Evolutionary conservation across 1,140 invertebrate species (phyloP).

Genomic region (Micrasema longulum): DNA sequence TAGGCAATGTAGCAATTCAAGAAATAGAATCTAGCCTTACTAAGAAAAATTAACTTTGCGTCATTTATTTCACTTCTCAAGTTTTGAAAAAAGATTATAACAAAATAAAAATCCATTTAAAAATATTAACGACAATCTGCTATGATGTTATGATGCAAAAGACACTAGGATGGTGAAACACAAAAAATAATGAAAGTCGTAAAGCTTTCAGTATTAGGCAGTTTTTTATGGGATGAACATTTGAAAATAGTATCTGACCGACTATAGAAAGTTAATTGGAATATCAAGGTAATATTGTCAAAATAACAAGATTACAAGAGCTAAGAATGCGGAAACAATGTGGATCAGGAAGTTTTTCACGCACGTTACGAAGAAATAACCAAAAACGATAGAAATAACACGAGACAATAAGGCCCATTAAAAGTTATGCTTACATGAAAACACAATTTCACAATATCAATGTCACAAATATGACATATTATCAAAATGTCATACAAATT

Average conservation of each 20-base stretch:
- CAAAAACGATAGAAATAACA: not conserved
- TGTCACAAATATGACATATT: conserved; percentile 6
- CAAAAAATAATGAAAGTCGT: not conserved
- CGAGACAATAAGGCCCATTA: not conserved
- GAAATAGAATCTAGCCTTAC: too few species aligned
- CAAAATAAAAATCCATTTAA: too few species aligned
- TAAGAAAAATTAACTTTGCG: too few species aligned
- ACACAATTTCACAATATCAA: conserved; percentile 10
- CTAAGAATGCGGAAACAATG: conserved; percentile 1
- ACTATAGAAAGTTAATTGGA: conserved; percentile 4
- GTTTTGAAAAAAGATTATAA: too few species aligned
- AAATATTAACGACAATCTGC: too few species aligned
- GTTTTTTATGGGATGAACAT: too few species aligned
- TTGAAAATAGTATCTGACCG: not conserved
- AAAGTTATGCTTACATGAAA: not conserved
- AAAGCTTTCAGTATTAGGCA: not conserved
- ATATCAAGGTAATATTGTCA: conserved; percentile 11
- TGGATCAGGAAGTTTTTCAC: conserved; percentile 2
- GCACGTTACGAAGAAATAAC: not conserved
- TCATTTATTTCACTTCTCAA: too few species aligned
- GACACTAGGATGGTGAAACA: not conserved
- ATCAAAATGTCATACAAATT: not conserved
- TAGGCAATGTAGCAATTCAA: too few species aligned
- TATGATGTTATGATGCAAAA: not conserved
- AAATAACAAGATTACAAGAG: not conserved